Conservation (phyloP, 1,140 invertebrate species). For the Stratiolaelaps scimitus region DNA sequence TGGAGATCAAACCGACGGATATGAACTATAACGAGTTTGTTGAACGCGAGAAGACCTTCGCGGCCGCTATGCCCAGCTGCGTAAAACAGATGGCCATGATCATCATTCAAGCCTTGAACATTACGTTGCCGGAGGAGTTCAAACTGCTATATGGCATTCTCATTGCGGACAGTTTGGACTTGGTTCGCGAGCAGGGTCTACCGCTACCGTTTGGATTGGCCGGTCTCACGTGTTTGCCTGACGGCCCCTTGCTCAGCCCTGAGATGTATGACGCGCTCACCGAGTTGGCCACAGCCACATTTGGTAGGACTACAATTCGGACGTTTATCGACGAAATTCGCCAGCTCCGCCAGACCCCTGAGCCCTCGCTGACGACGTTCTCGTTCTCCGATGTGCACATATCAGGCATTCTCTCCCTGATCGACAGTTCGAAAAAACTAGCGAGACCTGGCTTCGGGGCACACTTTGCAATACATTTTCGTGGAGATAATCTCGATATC, state of each 20-base stretch:
- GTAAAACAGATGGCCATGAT: background rate
- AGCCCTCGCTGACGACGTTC: background rate
- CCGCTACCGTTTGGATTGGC: background rate
- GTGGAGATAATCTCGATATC: background rate
- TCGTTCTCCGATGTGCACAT: conserved; percentile 12
- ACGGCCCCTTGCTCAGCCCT: background rate
- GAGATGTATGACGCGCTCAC: background rate
- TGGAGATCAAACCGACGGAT: conserved; percentile 16
- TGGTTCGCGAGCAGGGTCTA: conserved; percentile 9
- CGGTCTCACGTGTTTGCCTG: background rate
- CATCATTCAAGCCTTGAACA: background rate
- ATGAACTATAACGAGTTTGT: background rate
- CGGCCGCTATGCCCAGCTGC: background rate
- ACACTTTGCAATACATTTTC: background rate
- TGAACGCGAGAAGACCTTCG: background rate
- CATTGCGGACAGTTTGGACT: conserved; percentile 11
- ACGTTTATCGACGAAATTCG: conserved; percentile 4
- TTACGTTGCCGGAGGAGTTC: background rate
- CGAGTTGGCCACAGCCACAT: background rate
- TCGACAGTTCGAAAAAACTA: background rate
- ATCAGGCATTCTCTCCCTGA: conserved; percentile 2
- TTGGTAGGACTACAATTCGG: background rate
- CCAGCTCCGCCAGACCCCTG: background rate
- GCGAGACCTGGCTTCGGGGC: conserved; percentile 6
- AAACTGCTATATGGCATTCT: conserved; percentile 12